phyloP scores from a whole-genome alignment of 2,797 vertebrate species.

The Neostethus bicornis region DNA sequence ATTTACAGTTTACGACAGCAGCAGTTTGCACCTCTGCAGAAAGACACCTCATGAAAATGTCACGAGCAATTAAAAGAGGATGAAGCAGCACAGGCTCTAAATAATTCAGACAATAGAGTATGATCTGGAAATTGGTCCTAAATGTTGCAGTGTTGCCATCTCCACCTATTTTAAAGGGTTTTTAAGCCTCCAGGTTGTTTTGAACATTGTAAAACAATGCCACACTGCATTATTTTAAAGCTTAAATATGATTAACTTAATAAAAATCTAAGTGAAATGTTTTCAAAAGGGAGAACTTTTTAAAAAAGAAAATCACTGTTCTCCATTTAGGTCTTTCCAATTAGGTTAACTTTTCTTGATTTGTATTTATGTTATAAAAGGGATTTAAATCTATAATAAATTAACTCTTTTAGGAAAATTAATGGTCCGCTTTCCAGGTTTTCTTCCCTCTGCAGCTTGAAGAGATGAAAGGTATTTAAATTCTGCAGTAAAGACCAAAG shows the following conservation, averaged over 20 bases:
- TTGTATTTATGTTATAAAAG: background rate
- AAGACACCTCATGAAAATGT: constrained; percentile 76
- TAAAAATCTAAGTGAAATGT: too few relatives aligned
- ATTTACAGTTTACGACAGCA: constrained; percentile 71
- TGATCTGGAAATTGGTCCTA: constrained; percentile 65
- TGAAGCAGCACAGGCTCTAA: constrained; percentile 62
- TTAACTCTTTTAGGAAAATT: constrained; percentile 9
- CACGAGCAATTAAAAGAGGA: constrained; percentile 78
- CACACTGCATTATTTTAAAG: too few relatives aligned
- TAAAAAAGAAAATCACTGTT: too few relatives aligned
- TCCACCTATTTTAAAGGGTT: constrained; percentile 20
- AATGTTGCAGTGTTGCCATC: constrained; percentile 59
- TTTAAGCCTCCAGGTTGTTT: background rate
- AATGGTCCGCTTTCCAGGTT: constrained; percentile 3
- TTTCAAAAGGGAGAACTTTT: too few relatives aligned
- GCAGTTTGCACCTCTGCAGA: constrained; percentile 53
- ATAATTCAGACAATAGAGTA: constrained; percentile 76
- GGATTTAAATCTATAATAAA: constrained; percentile 10
- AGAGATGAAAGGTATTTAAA: constrained; percentile 20
- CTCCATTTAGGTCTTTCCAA: background rate
- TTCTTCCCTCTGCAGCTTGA: constrained; percentile 12
- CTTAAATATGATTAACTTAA: too few relatives aligned
- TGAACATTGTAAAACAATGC: too few relatives aligned
- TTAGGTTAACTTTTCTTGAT: background rate
- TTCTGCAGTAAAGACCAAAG: constrained; percentile 8